phyloP scores from a whole-genome alignment of 1,140 invertebrate species.

The Drosophila mojavensis region DNA sequence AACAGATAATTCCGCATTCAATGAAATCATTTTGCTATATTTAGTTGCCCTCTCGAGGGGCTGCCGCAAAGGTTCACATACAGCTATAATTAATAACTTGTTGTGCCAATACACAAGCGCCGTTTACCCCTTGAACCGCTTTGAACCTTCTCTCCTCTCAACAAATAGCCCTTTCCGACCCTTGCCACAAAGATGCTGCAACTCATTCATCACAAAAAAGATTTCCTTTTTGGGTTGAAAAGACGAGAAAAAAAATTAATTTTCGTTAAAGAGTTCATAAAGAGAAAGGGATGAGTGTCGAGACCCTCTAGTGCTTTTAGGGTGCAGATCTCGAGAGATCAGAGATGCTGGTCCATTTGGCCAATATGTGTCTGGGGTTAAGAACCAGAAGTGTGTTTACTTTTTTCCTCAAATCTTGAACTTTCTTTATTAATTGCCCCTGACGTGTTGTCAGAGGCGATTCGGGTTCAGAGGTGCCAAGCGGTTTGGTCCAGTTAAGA shows the following conservation, averaged over 20 bases:
- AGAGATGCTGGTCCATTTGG: conserved; percentile 54
- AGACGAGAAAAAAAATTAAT: conserved; percentile 47
- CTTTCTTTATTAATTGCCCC: conserved; percentile 72
- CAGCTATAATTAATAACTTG: conserved; percentile 66
- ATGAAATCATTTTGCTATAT: conserved; percentile 61
- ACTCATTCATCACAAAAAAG: conserved; percentile 16
- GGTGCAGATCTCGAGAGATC: conserved; percentile 46
- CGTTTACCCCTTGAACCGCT: conserved; percentile 43
- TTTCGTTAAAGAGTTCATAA: conserved; percentile 72
- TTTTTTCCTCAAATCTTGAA: conserved; percentile 55
- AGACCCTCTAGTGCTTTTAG: conserved; percentile 33
- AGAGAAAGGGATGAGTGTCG: conserved; percentile 47
- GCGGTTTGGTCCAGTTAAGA: conserved; percentile 61
- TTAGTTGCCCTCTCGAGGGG: conserved; percentile 26
- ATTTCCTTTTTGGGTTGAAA: conserved; percentile 56
- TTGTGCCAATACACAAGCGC: conserved; percentile 63
- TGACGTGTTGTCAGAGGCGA: conserved; percentile 48
- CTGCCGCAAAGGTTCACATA: not conserved
- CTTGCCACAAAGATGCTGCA: conserved; percentile 58
- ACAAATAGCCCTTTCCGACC: not conserved
- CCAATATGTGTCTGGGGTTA: conserved; percentile 33
- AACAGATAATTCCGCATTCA: conserved; percentile 49
- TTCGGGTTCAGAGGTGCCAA: conserved; percentile 63
- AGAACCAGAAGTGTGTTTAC: conserved; percentile 50
- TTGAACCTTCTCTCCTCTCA: not conserved